Conservation (phyloP, 2,113 vertebrate species). For the Malurus cyaneus region DNA sequence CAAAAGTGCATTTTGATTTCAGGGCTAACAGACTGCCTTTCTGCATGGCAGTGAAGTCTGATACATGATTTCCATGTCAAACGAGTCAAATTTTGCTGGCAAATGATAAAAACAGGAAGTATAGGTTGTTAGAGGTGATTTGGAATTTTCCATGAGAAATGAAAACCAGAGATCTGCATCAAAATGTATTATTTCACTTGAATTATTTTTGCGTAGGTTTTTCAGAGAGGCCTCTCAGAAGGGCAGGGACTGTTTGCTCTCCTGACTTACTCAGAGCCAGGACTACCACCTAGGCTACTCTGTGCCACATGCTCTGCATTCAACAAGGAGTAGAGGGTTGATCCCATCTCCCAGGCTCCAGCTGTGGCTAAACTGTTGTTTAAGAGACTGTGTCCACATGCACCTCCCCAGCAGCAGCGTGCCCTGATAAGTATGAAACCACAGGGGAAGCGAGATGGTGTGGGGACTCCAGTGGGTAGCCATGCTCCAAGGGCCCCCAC, state of each 20-base stretch:
- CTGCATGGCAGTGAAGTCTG: not conserved
- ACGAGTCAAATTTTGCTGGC: not conserved
- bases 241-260: not conserved
- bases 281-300: not conserved
- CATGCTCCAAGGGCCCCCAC: not conserved
- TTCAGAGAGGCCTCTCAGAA: not conserved
- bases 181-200: constrained; percentile 12
- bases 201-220: not conserved
- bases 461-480: not conserved
- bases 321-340: not conserved
- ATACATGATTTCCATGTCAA: not conserved
- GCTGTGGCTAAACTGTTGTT: not conserved
- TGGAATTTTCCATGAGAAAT: constrained; percentile 39
- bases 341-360: not conserved
- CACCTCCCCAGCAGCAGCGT: not conserved
- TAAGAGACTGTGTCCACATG: not conserved
- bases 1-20: constrained; percentile 3
- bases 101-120: constrained; percentile 14
- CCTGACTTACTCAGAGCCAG: not conserved
- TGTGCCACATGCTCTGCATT: not conserved
- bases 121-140: not conserved
- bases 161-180: not conserved
- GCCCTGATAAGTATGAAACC: not conserved
- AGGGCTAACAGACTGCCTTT: not conserved
- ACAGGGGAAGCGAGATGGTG: not conserved